Conservation (phyloP, 2,888 invertebrate species). For the Trichopria drosophilae region DNA sequence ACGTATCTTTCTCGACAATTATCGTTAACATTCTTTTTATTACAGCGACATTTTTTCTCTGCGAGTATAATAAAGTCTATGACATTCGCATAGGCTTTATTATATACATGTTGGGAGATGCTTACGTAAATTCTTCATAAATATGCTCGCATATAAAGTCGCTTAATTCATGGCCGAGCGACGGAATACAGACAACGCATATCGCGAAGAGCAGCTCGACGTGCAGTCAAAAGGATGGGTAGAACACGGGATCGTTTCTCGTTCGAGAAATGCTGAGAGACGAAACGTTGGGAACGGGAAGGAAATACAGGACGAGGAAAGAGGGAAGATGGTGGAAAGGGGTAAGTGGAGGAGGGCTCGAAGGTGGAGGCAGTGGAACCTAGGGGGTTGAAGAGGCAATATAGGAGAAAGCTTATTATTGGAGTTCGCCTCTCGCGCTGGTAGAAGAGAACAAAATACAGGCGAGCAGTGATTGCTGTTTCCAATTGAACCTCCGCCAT, state of each 20-base stretch:
- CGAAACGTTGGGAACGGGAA: constrained; percentile 20
- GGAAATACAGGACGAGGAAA: constrained; percentile 23
- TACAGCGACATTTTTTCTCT: too few relatives aligned
- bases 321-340: constrained; percentile 12
- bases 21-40: too few relatives aligned
- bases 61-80: too few relatives aligned
- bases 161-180: constrained; percentile 28
- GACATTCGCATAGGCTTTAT: too few relatives aligned
- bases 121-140: too few relatives aligned
- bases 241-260: background rate
- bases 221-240: constrained; percentile 3
- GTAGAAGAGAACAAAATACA: constrained; percentile 57
- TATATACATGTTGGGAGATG: too few relatives aligned
- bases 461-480: constrained; percentile 59
- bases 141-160: constrained; percentile 26
- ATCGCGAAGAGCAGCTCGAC: constrained; percentile 31
- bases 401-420: constrained; percentile 60
- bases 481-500: constrained; percentile 56
- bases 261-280: constrained; percentile 23
- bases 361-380: constrained; percentile 33
- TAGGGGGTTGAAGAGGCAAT: constrained; percentile 56
- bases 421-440: constrained; percentile 53
- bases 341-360: constrained; percentile 33
- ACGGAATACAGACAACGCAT: constrained; percentile 35
- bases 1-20: too few relatives aligned